Evolutionary conservation across 2,888 invertebrate species (phyloP).

Genomic region (Dryadula phaetusa): DNA sequence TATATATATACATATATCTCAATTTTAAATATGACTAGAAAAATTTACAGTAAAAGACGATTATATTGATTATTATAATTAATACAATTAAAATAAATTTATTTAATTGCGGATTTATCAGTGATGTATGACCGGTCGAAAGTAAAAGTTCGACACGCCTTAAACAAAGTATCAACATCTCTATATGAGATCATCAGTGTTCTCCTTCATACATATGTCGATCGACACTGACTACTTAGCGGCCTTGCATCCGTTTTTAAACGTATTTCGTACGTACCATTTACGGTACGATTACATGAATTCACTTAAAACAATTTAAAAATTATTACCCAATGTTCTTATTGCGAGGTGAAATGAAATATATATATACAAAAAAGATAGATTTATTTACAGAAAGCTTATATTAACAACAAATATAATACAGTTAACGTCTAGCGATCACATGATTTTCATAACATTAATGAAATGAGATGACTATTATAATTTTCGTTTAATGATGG

Average conservation of each 20-base stretch:
- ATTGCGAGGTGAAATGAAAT: conserved; percentile 33
- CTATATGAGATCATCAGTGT: conserved; percentile 40
- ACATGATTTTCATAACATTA: conserved; percentile 74
- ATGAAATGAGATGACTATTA: conserved; percentile 73
- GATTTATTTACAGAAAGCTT: conserved; percentile 83
- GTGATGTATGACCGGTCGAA: conserved; percentile 32
- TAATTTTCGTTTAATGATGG: conserved; percentile 69
- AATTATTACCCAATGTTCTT: conserved; percentile 41
- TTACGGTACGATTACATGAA: conserved; percentile 44
- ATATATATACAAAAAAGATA: conserved; percentile 55
- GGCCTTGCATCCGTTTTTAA: conserved; percentile 39
- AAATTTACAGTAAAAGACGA: background rate
- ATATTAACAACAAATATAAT: conserved; percentile 77
- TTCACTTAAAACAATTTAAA: conserved; percentile 45
- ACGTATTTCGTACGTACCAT: conserved; percentile 44
- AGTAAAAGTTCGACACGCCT: conserved; percentile 48
- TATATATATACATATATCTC: too few species aligned
- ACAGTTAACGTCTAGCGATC: conserved; percentile 80
- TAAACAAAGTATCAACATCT: conserved; percentile 44
- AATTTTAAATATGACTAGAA: background rate
- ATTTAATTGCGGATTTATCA: conserved; percentile 7
- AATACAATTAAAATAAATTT: conserved; percentile 4
- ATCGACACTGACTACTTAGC: conserved; percentile 34
- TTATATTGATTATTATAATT: conserved; percentile 3
- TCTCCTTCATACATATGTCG: conserved; percentile 44